Conservation (phyloP, 2,797 vertebrate species). For the Poecile montanus region DNA sequence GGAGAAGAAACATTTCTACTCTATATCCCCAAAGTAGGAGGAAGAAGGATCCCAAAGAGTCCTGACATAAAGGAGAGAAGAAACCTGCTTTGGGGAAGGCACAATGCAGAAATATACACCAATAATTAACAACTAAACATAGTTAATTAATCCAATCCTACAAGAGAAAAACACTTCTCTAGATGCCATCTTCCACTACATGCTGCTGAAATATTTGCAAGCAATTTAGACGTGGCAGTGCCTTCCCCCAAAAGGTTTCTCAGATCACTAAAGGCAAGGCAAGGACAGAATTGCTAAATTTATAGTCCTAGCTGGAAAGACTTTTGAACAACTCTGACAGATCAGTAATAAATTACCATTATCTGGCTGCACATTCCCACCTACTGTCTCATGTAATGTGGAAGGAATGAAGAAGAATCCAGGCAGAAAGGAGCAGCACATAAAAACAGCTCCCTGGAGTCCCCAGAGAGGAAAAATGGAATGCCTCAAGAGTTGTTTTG, state of each 20-base stretch:
- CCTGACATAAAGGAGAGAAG: background rate
- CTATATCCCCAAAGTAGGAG: background rate
- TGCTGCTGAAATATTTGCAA: background rate
- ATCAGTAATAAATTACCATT: conserved; percentile 24
- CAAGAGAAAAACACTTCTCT: background rate
- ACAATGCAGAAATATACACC: background rate
- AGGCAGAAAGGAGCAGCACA: background rate
- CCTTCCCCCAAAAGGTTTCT: background rate
- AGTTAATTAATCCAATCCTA: background rate
- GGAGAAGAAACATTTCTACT: background rate
- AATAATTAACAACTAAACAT: background rate
- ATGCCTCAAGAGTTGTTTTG: background rate
- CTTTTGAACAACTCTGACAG: background rate
- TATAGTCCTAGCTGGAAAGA: background rate
- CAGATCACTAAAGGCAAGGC: background rate
- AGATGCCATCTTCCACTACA: background rate
- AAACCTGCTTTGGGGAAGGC: background rate
- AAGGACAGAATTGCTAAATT: background rate
- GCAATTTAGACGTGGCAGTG: background rate
- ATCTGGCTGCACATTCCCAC: conserved; percentile 23
- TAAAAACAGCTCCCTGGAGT: background rate
- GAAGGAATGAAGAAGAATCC: conserved; percentile 37
- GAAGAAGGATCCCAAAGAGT: background rate
- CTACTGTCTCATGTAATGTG: conserved; percentile 19
- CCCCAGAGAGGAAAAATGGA: background rate